These are phyloP conservation scores for Anthonomus grandis DNA, from an alignment of 1,140 invertebrate genomes.

Conservation along the genomic window DNA sequence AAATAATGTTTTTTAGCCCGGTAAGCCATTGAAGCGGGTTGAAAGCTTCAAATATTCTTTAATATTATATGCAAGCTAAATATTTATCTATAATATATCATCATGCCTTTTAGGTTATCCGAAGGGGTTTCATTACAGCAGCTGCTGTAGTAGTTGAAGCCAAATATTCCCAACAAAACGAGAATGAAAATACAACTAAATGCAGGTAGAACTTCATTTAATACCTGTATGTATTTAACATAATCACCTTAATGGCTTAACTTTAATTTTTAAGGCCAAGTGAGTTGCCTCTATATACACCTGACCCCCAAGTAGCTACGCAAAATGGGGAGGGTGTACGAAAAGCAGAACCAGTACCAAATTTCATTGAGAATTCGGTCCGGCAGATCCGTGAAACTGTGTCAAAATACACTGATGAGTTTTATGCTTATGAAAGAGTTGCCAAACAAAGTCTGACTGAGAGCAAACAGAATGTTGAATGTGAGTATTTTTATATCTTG, in stretches of 20 bases:
- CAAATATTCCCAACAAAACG: constrained; percentile 22
- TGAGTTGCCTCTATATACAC: constrained; percentile 56
- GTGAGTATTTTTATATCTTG: constrained; percentile 30
- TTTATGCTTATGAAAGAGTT: constrained; percentile 34
- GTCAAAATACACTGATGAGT: constrained; percentile 22
- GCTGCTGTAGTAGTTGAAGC: constrained; percentile 36
- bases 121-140: constrained; percentile 37
- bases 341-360: constrained; percentile 23
- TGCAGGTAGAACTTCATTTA: constrained; percentile 5
- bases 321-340: constrained; percentile 4
- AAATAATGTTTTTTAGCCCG: not conserved
- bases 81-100: no score
- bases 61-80: not conserved
- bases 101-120: constrained; percentile 43
- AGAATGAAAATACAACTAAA: constrained; percentile 4
- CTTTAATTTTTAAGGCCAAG: constrained; percentile 48
- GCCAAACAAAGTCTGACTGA: constrained; percentile 32
- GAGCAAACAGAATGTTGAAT: constrained; percentile 36
- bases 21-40: not conserved
- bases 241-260: not conserved
- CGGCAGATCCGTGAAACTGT: constrained; percentile 30
- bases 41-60: not conserved
- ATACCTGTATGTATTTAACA: not conserved
- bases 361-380: constrained; percentile 37
- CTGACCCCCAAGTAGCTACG: constrained; percentile 24